Conservation (phyloP, 2,797 vertebrate species). For the Podarcis lilfordi region DNA sequence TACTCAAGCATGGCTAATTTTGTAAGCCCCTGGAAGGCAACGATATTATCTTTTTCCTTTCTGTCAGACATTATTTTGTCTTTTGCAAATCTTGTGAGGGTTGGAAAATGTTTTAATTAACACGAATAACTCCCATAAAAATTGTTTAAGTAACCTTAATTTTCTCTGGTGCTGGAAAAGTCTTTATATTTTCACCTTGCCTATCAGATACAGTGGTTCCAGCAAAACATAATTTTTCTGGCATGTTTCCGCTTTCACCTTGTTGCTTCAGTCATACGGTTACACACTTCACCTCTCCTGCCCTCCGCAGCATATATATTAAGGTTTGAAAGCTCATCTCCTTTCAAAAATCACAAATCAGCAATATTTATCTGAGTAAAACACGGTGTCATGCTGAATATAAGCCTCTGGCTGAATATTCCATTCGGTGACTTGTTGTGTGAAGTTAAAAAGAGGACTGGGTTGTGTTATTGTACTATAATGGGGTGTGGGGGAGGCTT, state of each 20-base stretch:
- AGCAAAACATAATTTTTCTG: slow-evolving; percentile 56
- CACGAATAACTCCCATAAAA: not conserved
- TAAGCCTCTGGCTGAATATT: slow-evolving; percentile 69
- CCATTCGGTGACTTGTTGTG: slow-evolving; percentile 62
- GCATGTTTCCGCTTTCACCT: slow-evolving; percentile 16
- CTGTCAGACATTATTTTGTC: slow-evolving; percentile 17
- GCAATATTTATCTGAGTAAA: slow-evolving; percentile 76
- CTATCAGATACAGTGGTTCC: slow-evolving; percentile 55
- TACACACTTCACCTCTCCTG: slow-evolving; percentile 46
- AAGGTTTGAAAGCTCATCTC: slow-evolving; percentile 70
- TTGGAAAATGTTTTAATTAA: slow-evolving; percentile 24
- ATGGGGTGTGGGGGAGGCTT: slow-evolving; percentile 67
- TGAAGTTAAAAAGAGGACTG: slow-evolving; percentile 70
- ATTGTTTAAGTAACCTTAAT: slow-evolving; percentile 56
- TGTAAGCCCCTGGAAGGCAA: not conserved
- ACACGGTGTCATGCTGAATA: slow-evolving; percentile 71
- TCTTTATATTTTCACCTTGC: slow-evolving; percentile 39
- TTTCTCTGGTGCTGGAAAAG: slow-evolving; percentile 33
- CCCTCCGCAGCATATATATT: slow-evolving; percentile 1
- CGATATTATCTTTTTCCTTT: slow-evolving; percentile 44
- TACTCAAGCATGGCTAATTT: too few relatives aligned
- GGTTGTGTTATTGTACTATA: slow-evolving; percentile 70
- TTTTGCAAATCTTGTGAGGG: slow-evolving; percentile 33
- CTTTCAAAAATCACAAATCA: slow-evolving; percentile 72
- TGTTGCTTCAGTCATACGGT: slow-evolving; percentile 47